Conservation (phyloP, 1,140 invertebrate species). For the Geopemphigus sp. region DNA sequence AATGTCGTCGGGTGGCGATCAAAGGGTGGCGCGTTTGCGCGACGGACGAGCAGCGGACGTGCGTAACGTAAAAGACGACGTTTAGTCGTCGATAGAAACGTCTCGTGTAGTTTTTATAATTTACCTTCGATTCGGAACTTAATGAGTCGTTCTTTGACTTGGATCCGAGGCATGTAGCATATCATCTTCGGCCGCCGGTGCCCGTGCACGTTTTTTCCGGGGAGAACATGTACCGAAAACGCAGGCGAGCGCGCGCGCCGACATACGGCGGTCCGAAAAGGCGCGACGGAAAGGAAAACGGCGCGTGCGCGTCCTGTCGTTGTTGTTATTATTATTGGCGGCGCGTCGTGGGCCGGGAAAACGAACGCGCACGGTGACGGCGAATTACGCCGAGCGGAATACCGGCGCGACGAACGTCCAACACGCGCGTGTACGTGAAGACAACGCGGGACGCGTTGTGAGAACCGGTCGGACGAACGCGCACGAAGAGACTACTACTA, state of each 20-base stretch:
- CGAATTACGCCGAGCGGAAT: too few relatives aligned
- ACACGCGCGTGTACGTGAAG: too few relatives aligned
- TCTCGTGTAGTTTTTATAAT: too few relatives aligned
- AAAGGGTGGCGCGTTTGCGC: too few relatives aligned
- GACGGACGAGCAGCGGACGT: too few relatives aligned
- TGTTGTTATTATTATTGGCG: neutral
- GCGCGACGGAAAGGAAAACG: neutral
- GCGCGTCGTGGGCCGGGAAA: too few relatives aligned
- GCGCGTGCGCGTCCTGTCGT: neutral
- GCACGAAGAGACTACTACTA: conserved; percentile 44
- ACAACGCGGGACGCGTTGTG: too few relatives aligned
- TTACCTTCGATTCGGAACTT: conserved; percentile 52
- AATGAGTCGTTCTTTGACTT: conserved; percentile 52
- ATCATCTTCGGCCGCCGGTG: conserved; percentile 51
- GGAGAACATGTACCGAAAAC: neutral
- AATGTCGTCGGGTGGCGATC: too few relatives aligned
- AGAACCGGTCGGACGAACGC: conserved; percentile 25
- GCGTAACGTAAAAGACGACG: too few relatives aligned
- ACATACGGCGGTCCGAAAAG: neutral
- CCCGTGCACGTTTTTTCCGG: neutral
- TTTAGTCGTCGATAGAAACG: too few relatives aligned
- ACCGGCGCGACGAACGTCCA: too few relatives aligned
- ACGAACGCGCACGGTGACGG: too few relatives aligned
- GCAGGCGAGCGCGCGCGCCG: neutral
- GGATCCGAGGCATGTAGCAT: conserved; percentile 54